Percentiles rank a stretch among this genome's conserved stretches.
These are phyloP conservation scores for Lottia scabra DNA, from an alignment of 2,888 invertebrate species.

Conservation along the genomic window DNA sequence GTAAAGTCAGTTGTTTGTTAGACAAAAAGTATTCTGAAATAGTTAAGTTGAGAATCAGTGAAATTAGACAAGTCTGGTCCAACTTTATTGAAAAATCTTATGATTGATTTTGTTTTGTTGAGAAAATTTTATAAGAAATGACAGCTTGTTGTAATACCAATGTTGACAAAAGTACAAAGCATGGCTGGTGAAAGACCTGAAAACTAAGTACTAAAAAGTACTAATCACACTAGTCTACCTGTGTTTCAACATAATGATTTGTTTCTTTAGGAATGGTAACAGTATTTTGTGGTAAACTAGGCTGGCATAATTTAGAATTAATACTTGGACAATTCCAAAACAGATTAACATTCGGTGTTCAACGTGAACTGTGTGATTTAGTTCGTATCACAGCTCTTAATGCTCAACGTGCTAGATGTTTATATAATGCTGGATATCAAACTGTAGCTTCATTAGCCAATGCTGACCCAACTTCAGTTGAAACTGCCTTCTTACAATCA, in stretches of 20 bases:
- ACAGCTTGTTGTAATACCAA: too few relatives aligned
- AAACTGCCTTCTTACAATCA: constrained; percentile 82
- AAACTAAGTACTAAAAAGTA: too few relatives aligned
- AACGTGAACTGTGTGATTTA: constrained; percentile 90
- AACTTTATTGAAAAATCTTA: too few relatives aligned
- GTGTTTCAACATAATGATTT: background rate
- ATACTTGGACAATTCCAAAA: constrained; percentile 93
- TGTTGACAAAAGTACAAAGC: too few relatives aligned
- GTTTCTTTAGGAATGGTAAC: constrained; percentile 87
- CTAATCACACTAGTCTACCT: too few relatives aligned
- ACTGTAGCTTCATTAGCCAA: constrained; percentile 83
- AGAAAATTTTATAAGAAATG: too few relatives aligned
- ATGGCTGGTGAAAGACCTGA: too few relatives aligned
- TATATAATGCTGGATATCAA: constrained; percentile 85
- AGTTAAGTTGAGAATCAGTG: too few relatives aligned
- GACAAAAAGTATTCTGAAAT: too few relatives aligned
- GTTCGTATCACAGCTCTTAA: constrained; percentile 84
- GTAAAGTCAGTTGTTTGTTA: constrained; percentile 7
- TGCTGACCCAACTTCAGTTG: constrained; percentile 78
- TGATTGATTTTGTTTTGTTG: too few relatives aligned
- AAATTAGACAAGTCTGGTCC: too few relatives aligned
- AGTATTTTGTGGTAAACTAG: constrained; percentile 91
- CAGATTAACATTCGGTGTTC: constrained; percentile 93
- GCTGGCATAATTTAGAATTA: constrained; percentile 91
- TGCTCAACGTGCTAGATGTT: constrained; percentile 84